Evolutionary conservation across 1,140 invertebrate species (phyloP).

Genomic region (Bombus superbus): DNA sequence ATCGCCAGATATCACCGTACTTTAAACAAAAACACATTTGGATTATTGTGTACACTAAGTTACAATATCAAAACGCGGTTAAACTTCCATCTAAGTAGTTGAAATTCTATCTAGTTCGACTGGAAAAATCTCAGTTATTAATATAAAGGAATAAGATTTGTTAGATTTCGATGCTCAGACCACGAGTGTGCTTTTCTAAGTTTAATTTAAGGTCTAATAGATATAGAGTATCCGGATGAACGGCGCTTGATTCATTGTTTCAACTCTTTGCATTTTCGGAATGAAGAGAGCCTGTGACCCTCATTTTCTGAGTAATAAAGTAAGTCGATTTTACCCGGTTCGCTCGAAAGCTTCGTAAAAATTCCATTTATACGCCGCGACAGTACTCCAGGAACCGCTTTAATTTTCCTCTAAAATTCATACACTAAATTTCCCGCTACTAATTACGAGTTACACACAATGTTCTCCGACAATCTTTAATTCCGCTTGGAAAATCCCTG

Average conservation of each 20-base stretch:
- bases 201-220: not conserved
- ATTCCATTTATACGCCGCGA: constrained; percentile 36
- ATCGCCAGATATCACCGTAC: not conserved
- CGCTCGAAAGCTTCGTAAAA: constrained; percentile 23
- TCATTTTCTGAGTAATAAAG: constrained; percentile 9
- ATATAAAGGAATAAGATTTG: not conserved
- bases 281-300: not conserved
- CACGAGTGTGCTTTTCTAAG: too few relatives aligned
- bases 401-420: constrained; percentile 31
- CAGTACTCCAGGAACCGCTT: not conserved
- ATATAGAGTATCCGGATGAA: not conserved
- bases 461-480: not conserved
- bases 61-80: not conserved
- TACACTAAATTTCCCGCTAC: constrained; percentile 23
- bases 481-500: not conserved
- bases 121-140: not conserved
- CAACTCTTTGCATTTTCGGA: not conserved
- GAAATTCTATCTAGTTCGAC: too few relatives aligned
- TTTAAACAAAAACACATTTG: not conserved
- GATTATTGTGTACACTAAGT: not conserved
- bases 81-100: not conserved
- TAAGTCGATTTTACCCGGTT: not conserved
- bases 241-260: not conserved
- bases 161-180: not conserved
- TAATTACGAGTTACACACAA: constrained; percentile 21